Evolutionary conservation across 2,113 vertebrate species (phyloP).

Genomic region (Sorex fumeus): DNA sequence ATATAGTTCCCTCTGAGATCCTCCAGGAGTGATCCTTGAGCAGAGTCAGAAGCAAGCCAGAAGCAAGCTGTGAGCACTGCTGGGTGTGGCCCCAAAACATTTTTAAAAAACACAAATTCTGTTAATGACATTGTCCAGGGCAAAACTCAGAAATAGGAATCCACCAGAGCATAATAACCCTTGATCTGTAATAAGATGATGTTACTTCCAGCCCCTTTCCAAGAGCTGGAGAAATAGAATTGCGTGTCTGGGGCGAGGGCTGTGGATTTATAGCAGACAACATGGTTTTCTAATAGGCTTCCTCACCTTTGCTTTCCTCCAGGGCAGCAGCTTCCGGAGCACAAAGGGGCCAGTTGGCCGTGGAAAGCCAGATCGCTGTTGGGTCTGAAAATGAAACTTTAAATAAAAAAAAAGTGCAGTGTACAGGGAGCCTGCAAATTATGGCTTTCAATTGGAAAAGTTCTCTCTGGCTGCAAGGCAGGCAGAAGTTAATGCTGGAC

Average conservation of each 20-base stretch:
- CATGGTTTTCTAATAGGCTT: neutral
- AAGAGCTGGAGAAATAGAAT: neutral
- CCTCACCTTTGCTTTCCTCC: constrained; percentile 10
- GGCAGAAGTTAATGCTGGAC: neutral
- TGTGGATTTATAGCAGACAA: neutral
- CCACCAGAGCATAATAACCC: neutral
- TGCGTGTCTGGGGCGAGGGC: neutral
- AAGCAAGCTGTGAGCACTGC: no score
- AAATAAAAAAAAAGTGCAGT: constrained; percentile 56
- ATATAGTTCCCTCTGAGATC: no score
- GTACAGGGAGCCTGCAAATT: constrained; percentile 2
- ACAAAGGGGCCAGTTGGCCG: constrained; percentile 22
- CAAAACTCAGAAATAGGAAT: constrained; percentile 21
- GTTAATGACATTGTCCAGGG: no score
- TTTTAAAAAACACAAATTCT: no score
- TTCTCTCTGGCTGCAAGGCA: constrained; percentile 40
- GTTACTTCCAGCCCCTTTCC: neutral
- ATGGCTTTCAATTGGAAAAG: constrained; percentile 59
- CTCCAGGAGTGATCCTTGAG: no score
- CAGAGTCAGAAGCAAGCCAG: no score
- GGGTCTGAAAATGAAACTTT: constrained; percentile 57
- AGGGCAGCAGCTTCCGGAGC: neutral
- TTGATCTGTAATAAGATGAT: neutral
- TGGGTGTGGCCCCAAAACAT: no score
- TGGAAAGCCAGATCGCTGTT: constrained; percentile 40